Conservation (phyloP, 2,888 invertebrate genomes). For the Steinernema carpocapsae region DNA sequence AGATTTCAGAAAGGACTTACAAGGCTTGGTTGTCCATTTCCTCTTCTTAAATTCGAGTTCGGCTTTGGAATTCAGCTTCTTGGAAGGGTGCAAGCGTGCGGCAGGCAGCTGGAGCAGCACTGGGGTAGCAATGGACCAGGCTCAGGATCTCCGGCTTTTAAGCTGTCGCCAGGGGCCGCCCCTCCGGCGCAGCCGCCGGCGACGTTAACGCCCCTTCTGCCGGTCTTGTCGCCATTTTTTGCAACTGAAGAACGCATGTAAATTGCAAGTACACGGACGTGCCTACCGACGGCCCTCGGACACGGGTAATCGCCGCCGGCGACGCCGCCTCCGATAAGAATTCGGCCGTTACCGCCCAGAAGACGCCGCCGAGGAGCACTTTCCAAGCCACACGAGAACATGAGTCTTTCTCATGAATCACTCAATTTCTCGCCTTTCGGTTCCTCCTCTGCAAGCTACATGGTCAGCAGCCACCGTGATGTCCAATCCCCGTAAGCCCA, state of each 20-base stretch:
- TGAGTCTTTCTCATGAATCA: background rate
- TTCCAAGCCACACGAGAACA: background rate
- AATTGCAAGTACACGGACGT: conserved; percentile 18
- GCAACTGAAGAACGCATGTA: conserved; percentile 22
- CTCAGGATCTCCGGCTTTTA: background rate
- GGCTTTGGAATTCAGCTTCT: conserved; percentile 8
- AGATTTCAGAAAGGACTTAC: conserved; percentile 1
- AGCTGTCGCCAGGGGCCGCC: conserved; percentile 21
- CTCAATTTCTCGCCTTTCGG: background rate
- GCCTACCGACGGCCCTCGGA: conserved; percentile 21
- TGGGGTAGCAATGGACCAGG: conserved; percentile 6
- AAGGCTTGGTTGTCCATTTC: conserved; percentile 29
- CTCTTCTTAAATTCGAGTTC: background rate
- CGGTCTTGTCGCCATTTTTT: conserved; percentile 13
- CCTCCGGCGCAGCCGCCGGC: background rate
- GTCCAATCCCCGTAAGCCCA: background rate
- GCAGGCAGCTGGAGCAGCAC: background rate
- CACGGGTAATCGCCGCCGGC: conserved; percentile 6
- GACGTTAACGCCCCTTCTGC: conserved; percentile 6
- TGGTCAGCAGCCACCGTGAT: background rate
- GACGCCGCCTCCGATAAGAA: conserved; percentile 17
- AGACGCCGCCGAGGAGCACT: conserved; percentile 11
- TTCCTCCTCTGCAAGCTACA: background rate
- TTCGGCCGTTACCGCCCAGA: conserved; percentile 9
- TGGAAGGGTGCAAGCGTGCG: background rate